Conservation (phyloP, 2,113 vertebrate genomes). For the Poeciliopsis turrubarensis region DNA sequence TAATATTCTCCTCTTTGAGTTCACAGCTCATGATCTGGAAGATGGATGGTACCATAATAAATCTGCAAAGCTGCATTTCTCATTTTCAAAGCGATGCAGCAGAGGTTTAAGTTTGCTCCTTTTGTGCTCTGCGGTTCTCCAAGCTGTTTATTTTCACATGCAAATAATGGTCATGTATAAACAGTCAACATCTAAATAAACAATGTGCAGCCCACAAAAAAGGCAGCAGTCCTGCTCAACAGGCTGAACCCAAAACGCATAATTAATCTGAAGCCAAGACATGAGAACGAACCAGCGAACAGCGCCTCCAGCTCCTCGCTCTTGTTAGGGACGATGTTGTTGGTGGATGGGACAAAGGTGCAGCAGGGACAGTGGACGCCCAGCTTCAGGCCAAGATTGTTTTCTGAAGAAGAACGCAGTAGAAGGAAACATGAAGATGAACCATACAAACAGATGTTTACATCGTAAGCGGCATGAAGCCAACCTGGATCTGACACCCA, state of each 20-base stretch:
- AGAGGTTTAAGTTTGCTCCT: constrained; percentile 5
- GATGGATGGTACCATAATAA: constrained; percentile 10
- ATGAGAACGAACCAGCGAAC: constrained; percentile 89
- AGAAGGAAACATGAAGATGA: background rate
- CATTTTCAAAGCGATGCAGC: background rate
- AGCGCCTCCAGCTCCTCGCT: constrained; percentile 95
- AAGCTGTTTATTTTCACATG: constrained; percentile 7
- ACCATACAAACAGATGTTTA: background rate
- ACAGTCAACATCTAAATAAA: background rate
- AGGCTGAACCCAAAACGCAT: background rate
- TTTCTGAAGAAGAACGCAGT: constrained; percentile 79
- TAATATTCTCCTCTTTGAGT: constrained; percentile 15
- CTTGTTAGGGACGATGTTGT: constrained; percentile 97
- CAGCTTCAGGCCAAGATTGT: constrained; percentile 95
- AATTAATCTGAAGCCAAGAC: background rate
- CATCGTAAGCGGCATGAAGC: background rate
- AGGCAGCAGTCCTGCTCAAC: background rate
- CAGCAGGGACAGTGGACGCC: constrained; percentile 98
- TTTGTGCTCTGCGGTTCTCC: background rate
- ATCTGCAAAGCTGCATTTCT: constrained; percentile 21
- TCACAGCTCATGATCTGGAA: constrained; percentile 34
- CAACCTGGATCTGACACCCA: constrained; percentile 95
- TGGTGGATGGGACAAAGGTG: constrained; percentile 94
- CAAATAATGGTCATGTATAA: background rate
- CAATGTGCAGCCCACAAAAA: background rate